Evolutionary conservation across 53 echinoderm and acorn worm species (phyloP).

Genomic region (Temnopleurus reevesii): DNA sequence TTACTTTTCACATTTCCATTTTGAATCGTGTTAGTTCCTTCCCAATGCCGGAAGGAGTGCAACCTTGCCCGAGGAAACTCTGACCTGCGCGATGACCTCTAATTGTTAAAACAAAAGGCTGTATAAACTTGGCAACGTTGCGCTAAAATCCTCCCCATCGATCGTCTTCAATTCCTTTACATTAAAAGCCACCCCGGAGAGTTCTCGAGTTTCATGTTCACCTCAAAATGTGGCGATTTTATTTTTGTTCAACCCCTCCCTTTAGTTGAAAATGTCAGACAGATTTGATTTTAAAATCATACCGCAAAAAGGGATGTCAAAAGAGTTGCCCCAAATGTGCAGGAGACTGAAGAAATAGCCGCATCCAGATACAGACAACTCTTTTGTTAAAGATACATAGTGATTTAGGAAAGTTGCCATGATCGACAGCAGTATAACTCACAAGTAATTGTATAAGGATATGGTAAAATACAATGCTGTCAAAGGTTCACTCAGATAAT

Average conservation of each 20-base stretch:
- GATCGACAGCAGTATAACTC: too few relatives aligned
- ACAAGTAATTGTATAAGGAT: too few relatives aligned
- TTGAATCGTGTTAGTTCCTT: slow-evolving; percentile 20
- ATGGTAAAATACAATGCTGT: too few relatives aligned
- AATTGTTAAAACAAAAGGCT: slow-evolving; percentile 15
- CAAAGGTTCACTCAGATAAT: too few relatives aligned
- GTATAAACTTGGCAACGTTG: neutral
- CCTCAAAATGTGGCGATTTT: neutral
- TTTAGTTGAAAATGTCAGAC: too few relatives aligned
- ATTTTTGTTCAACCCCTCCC: neutral
- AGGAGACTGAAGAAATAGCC: too few relatives aligned
- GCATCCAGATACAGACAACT: too few relatives aligned
- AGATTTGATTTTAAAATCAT: too few relatives aligned
- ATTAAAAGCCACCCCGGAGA: neutral
- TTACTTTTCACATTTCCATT: slow-evolving; percentile 37
- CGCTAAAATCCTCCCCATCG: neutral
- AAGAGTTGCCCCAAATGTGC: too few relatives aligned
- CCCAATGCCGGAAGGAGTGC: neutral
- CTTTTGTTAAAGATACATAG: too few relatives aligned
- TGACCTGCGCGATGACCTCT: neutral
- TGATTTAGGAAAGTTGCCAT: too few relatives aligned
- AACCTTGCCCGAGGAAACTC: neutral
- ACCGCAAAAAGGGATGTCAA: too few relatives aligned
- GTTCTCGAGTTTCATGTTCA: neutral
- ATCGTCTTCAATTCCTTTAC: neutral